A percentile compares a stretch with the other conserved stretches of the same genome.
Evolutionary conservation across 2,888 invertebrate species (phyloP).

Genomic region (Phragmatobia fuliginosa): DNA sequence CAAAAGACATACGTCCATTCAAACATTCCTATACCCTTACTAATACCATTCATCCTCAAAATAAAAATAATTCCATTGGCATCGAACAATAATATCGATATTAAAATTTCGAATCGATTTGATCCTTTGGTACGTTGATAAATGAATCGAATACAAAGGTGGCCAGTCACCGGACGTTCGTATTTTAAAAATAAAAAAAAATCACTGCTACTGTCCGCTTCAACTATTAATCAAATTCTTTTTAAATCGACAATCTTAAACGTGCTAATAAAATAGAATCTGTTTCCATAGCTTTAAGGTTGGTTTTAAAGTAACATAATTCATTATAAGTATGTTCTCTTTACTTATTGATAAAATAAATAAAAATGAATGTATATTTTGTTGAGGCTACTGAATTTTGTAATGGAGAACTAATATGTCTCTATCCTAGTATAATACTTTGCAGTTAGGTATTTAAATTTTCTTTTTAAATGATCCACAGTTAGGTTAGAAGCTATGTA

Average conservation of each 20-base stretch:
- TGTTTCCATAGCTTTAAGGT: neutral
- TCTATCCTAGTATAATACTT: neutral
- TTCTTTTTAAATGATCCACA: neutral
- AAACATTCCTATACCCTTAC: constrained; percentile 52
- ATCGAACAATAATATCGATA: constrained; percentile 73
- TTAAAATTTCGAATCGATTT: constrained; percentile 56
- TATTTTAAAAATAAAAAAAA: constrained; percentile 54
- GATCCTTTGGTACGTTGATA: constrained; percentile 59
- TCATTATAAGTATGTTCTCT: constrained; percentile 3
- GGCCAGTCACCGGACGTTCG: constrained; percentile 67
- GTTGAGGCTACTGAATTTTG: constrained; percentile 21
- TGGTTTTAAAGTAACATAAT: constrained; percentile 15
- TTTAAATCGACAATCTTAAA: constrained; percentile 49
- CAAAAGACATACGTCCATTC: constrained; percentile 24
- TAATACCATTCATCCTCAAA: constrained; percentile 54
- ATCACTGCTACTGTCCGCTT: constrained; percentile 72
- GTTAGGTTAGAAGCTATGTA: neutral
- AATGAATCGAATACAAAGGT: constrained; percentile 71
- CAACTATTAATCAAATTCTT: constrained; percentile 80
- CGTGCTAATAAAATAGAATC: constrained; percentile 5
- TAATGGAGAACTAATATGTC: constrained; percentile 14
- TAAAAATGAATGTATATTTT: constrained; percentile 24
- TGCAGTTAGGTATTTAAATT: neutral
- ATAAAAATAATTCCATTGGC: constrained; percentile 53
- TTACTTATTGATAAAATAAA: constrained; percentile 38